Base-by-base conservation (phyloP, 2,888 invertebrate genomes). In the Pseudococcus viburni region DNA sequence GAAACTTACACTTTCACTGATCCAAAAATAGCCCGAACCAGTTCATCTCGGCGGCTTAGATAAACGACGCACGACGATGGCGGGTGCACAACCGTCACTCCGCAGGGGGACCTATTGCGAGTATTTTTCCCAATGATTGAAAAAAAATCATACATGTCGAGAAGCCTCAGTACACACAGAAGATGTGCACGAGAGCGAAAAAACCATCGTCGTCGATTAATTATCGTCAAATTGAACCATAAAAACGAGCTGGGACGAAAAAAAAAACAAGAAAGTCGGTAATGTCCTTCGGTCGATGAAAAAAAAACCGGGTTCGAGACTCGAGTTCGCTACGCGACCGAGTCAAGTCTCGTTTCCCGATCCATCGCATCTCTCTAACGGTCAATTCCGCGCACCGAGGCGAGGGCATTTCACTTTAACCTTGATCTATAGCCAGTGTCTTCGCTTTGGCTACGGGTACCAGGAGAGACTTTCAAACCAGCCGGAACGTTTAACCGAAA, bases 371-470 rank as follows among this genome's bases (percentile, higher is more conserved):
- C 17, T 77, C 77, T 77, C 39, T 77, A 77, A 77, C 77, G 77
- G 77, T 77, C 77, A 77, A 77, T 77, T 77, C 77, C 77, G 39
- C 77, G 39, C 33, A 39, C 55, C n/a, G 55, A 55, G 17, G 4
- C 55, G 77, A 77, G 77, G 77, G 39, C 77, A 77, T 77, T 77
- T 77, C 77, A 77, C 77, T 77, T 77, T 77, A 77, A 77, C 77
- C 77, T 77, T 77, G 77, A 77, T 77, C 77, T 55, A 55, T 55
- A 55, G n/a, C 55, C 15, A 55, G 55, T 55, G n/a, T 55, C 55
- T 55, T 55, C 55, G 5, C 33, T 33, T 26, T 33, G 33, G 15
- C 48, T 51, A 51, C 15, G 48, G 48, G 42, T 42, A 42, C 42
- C 42, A 42, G 5, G 42, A 42, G 6, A 64, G 6, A 73, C 73